Evolutionary conservation across 2,797 vertebrate genomes (phyloP).

Genomic region (Gallirallus australis): DNA sequence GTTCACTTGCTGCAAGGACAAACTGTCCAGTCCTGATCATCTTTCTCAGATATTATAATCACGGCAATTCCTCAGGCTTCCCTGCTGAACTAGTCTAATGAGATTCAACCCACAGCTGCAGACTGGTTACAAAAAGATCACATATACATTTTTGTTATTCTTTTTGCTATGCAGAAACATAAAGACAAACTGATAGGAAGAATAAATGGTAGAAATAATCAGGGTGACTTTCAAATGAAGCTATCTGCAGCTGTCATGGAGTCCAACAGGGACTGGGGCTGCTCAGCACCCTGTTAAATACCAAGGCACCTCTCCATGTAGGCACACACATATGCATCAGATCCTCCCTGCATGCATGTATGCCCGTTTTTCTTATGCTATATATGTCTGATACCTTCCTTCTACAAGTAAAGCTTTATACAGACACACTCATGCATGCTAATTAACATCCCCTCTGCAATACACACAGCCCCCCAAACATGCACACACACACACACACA

Average conservation of each 20-base stretch:
- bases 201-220: slow-evolving; percentile 6
- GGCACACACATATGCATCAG: not conserved
- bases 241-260: slow-evolving; percentile 46
- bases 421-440: not conserved
- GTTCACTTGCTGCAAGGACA: not conserved
- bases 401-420: not conserved
- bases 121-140: not conserved
- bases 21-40: not conserved
- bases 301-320: not conserved
- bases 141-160: not conserved
- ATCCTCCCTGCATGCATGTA: not conserved
- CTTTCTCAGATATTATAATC: not conserved
- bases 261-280: not conserved
- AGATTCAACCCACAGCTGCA: not conserved
- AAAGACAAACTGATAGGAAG: not conserved
- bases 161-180: not conserved
- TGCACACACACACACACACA: not conserved
- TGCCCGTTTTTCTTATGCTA: not conserved
- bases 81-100: not conserved
- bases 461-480: not conserved
- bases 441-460: not conserved
- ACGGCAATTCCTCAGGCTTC: not conserved
- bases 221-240: not conserved
- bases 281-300: not conserved
- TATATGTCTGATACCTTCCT: not conserved